Base-by-base conservation (phyloP, 30 jellyfish, hydroid and myxozoan species). In the Nemopilema nomurai region DNA sequence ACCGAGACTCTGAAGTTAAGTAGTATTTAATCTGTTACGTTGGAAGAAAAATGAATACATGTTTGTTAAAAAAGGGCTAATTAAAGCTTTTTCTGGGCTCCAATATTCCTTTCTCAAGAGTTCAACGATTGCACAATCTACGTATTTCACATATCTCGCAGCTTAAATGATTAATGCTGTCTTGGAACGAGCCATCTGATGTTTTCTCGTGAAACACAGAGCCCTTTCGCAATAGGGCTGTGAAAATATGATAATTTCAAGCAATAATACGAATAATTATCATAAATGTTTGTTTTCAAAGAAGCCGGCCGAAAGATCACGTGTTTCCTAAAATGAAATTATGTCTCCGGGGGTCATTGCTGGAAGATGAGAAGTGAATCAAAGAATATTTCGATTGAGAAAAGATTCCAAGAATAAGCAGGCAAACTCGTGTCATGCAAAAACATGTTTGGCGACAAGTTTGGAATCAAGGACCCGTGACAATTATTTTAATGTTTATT, bases 171-270 rank as follows among this genome's bases (percentile, higher is more conserved):
- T 71, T 71, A 18, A 71, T 71, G 81, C 27, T 28, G 66, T n/a
- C 81, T 26, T 71, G 28, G 66, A 62, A 71, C 0, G 81, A 71
- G 49, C 49, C 49, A 62, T 18, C 49, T 71, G 81, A 71, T 71
- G 29, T 71, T 71, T 71, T 71, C 81, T 25, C 65, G 64, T 30
- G 49, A 62, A 71, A 62, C 18, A 20, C 66, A 30, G 64, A 30
- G 25, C 28, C 81, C 81, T 71, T 71, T 26, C 81, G 81, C 81
- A 71, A 71, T 71, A 64, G 81, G 81, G 23, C 81, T 30, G 66
- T 71, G 81, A 71, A 71, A 71, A 24, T 30, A 71, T 71, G 81
- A 71, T 71, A 71, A 71, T 26, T 71, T 71, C 81, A 71, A 52
- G 81, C 81, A 71, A 25, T 71, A 71, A 71, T 71, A 64, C 66